phyloP scores from a whole-genome alignment of 2,888 invertebrate genomes.

The Isoperla grammatica region DNA sequence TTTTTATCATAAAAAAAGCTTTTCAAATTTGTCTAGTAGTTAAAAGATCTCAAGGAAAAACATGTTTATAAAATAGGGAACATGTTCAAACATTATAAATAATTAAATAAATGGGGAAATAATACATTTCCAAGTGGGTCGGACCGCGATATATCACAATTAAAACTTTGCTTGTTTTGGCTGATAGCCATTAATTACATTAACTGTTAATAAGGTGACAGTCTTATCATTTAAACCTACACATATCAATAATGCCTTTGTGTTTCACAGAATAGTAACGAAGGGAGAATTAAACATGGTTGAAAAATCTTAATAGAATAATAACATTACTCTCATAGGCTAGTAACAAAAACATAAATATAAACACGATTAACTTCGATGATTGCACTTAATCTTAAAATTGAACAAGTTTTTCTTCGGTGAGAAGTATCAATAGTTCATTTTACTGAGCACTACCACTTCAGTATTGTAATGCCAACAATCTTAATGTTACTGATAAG shows the following conservation, averaged over 20 bases:
- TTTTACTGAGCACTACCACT: not conserved
- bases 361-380: conserved; percentile 28
- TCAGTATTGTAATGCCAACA: not conserved
- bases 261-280: conserved; percentile 5
- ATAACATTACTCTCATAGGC: conserved; percentile 15
- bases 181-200: conserved; percentile 3
- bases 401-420: not conserved
- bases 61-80: not conserved
- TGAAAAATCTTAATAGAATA: conserved; percentile 9
- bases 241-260: conserved; percentile 13
- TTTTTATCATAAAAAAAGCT: not conserved
- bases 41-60: conserved; percentile 1
- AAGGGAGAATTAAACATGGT: conserved; percentile 6
- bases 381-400: conserved; percentile 30
- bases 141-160: conserved; percentile 11
- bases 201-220: conserved; percentile 6
- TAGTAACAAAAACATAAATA: conserved; percentile 20
- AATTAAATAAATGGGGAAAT: not conserved
- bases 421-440: not conserved
- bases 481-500: not conserved
- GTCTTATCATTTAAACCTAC: conserved; percentile 16
- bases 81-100: not conserved
- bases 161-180: conserved; percentile 14
- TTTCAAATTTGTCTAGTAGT: conserved; percentile 8
- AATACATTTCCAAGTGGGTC: conserved; percentile 5